Base-by-base conservation (phyloP, 2,113 vertebrate species). In the Micronisus gabar region DNA sequence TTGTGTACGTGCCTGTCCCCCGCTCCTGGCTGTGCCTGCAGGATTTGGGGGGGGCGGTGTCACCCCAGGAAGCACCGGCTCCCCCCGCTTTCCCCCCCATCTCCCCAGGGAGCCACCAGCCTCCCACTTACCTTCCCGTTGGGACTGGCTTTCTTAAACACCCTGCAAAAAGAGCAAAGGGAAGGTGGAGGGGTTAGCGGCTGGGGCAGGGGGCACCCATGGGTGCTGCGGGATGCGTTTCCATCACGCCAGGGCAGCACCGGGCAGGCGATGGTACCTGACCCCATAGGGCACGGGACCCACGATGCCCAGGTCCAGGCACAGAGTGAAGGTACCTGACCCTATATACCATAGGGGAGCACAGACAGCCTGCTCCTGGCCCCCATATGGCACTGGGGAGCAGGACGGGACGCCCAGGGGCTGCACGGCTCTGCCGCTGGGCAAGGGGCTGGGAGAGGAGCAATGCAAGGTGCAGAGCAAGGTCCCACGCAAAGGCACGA, bases 61-160 rank as follows among this genome's bases (percentile, higher is more conserved):
- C 79, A 53, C 23, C 62, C 11, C 38, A 1, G 21, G 48, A 41
- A 48, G 19, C 30, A n/a, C 19, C 9, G 3, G 23, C 40, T 30
- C 13, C 12, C 41, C 43, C 30, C 1, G 0, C 7, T 4, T 10
- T 20, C 29, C n/a, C 41, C 20, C 23, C 6, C 20, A 14, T 21
- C 29, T 25, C 22, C 50, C 50, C 36, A 1, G 30, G 67, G 14
- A 21, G 10, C 43, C 25, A 4, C 53, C 9, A 2, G 15, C 22
- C 22, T 13, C 36, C 59, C 47, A 9, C 97, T 97, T 85, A 98
- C 97, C 97, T 98, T 97, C 61, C 97, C 97, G 21, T 99, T 99
- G 68, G 99, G 99, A 96, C 99, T 99, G 63, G 99, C 99, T 86
- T 99, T 99, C 98, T 99, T 99, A 95, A 99, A 99, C 40, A 99